These are phyloP conservation scores for Schlechtendalia chinensis DNA, from an alignment of 1,140 invertebrate species.

Conservation along the genomic window DNA sequence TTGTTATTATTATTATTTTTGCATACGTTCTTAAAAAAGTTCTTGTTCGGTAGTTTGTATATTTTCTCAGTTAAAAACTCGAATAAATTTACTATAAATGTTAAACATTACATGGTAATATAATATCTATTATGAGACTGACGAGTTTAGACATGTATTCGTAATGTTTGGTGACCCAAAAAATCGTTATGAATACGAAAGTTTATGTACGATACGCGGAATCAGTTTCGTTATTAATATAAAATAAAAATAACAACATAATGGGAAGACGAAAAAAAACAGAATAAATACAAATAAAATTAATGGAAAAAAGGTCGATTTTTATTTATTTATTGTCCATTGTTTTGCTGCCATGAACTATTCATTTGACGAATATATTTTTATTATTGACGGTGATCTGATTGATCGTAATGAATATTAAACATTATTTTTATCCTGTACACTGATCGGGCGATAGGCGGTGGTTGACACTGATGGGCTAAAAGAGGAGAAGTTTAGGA, in stretches of 20 bases:
- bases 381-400: conserved; percentile 16
- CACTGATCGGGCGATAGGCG: background rate
- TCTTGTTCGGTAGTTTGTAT: no score
- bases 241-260: background rate
- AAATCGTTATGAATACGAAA: no score
- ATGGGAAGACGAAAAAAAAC: background rate
- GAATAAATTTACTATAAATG: no score
- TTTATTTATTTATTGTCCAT: no score
- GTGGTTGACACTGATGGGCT: background rate
- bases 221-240: background rate
- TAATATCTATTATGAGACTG: no score
- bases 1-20: background rate
- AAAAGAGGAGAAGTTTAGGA: background rate
- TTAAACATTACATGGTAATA: no score
- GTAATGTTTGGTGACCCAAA: no score
- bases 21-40: no score
- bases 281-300: background rate
- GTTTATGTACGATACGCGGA: background rate
- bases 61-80: no score
- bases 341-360: no score
- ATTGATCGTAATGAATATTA: conserved; percentile 37
- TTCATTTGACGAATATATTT: conserved; percentile 13
- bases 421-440: background rate
- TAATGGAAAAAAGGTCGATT: background rate
- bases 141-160: background rate